A percentile compares a stretch with the other conserved stretches of the same genome.
These are phyloP conservation scores for Amphibalanus amphitrite DNA, from an alignment of 1,140 invertebrate species.

Conservation along the genomic window DNA sequence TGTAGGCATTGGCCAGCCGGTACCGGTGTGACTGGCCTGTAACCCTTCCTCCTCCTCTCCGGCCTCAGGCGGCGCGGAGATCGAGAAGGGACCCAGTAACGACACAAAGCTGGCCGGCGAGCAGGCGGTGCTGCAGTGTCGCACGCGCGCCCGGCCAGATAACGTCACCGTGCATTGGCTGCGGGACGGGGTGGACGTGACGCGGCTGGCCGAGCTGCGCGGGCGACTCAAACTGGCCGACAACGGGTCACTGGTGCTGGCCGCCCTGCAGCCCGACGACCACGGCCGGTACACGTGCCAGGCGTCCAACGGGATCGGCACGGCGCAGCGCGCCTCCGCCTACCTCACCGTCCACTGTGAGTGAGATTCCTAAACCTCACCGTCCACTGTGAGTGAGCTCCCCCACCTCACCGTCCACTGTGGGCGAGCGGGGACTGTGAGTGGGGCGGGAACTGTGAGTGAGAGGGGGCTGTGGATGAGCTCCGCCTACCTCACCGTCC, in stretches of 20 bases:
- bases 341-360: constrained; percentile 95
- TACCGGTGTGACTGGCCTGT: no score
- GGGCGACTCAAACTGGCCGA: constrained; percentile 59
- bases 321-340: constrained; percentile 80
- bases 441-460: no score
- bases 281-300: constrained; percentile 88
- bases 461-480: no score
- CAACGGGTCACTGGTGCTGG: constrained; percentile 74
- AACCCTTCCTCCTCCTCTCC: no score
- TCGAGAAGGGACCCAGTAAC: constrained; percentile 76
- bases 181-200: constrained; percentile 58
- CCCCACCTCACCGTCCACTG: no score
- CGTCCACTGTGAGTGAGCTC: no score
- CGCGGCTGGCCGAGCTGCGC: constrained; percentile 34
- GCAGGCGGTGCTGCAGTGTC: constrained; percentile 81
- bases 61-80: constrained; percentile 54
- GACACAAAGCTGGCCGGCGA: constrained; percentile 88
- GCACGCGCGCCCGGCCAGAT: constrained; percentile 81
- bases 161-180: constrained; percentile 92
- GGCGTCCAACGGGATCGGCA: constrained; percentile 89
- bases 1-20: no score
- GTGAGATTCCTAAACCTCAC: constrained; percentile 23
- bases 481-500: no score
- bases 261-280: constrained; percentile 78
- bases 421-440: no score